These are phyloP conservation scores for Hirundichthys speculiger DNA, from an alignment of 2,113 vertebrate genomes.

Conservation along the genomic window DNA sequence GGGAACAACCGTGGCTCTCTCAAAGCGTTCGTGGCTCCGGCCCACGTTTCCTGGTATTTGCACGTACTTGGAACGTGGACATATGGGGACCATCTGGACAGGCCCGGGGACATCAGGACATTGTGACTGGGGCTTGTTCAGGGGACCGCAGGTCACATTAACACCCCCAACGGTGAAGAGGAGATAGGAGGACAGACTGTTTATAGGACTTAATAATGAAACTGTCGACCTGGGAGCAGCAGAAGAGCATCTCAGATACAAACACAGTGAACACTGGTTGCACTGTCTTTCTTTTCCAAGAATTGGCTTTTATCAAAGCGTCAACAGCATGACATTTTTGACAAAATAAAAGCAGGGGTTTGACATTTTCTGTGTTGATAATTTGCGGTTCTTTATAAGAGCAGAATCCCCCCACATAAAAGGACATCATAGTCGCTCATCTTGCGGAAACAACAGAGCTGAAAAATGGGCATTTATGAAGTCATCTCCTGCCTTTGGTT, in stretches of 20 bases:
- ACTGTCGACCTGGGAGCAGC: neutral
- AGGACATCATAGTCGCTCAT: neutral
- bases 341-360: constrained; percentile 4
- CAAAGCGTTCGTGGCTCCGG: constrained; percentile 31
- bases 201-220: neutral
- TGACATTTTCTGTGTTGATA: constrained; percentile 17
- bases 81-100: constrained; percentile 78
- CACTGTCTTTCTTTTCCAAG: constrained; percentile 6
- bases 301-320: constrained; percentile 8
- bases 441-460: neutral
- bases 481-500: no score
- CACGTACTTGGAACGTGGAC: constrained; percentile 38
- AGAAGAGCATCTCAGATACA: neutral
- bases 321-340: constrained; percentile 4
- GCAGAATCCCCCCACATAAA: constrained; percentile 1
- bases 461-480: neutral
- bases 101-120: constrained; percentile 50
- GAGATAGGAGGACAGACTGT: neutral
- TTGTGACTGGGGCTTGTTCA: constrained; percentile 49
- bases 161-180: constrained; percentile 20
- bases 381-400: constrained; percentile 24
- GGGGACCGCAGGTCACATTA: constrained; percentile 44
- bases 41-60: constrained; percentile 31
- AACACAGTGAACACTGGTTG: neutral
- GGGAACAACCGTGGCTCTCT: constrained; percentile 14